These are phyloP conservation scores for Aphaenogaster ashmeadi DNA, from an alignment of 1,140 invertebrate genomes.

Conservation along the genomic window DNA sequence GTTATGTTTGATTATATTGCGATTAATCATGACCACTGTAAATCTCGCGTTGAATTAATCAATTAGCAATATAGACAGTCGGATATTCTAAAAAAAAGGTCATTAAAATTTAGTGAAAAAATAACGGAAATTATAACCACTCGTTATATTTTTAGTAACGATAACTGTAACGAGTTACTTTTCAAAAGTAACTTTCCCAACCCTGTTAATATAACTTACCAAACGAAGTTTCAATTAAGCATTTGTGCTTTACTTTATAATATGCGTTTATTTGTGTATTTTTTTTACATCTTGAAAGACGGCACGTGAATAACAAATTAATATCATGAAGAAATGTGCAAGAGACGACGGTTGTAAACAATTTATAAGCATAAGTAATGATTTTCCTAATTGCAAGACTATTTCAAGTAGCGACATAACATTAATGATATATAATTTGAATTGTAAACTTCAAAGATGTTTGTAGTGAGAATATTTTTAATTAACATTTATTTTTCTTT, in stretches of 20 bases:
- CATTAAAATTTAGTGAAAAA: too few relatives aligned
- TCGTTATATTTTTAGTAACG: too few relatives aligned
- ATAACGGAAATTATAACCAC: too few relatives aligned
- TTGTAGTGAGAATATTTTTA: neutral
- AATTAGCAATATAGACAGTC: too few relatives aligned
- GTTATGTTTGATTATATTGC: too few relatives aligned
- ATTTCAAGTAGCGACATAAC: neutral
- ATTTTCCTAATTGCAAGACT: constrained; percentile 4
- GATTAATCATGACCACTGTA: too few relatives aligned
- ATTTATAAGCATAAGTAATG: constrained; percentile 2
- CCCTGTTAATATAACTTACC: constrained; percentile 51
- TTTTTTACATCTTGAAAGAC: neutral
- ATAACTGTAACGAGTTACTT: too few relatives aligned
- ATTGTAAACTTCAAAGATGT: neutral
- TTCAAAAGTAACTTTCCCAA: too few relatives aligned
- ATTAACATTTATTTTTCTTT: constrained; percentile 14
- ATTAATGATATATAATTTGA: constrained; percentile 24
- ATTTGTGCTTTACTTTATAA: constrained; percentile 12
- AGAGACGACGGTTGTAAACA: neutral
- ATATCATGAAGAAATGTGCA: neutral
- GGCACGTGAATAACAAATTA: constrained; percentile 5
- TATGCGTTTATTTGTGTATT: constrained; percentile 1
- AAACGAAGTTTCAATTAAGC: constrained; percentile 64
- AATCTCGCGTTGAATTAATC: too few relatives aligned
- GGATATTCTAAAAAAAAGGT: too few relatives aligned